A percentile compares a stretch with the other conserved stretches of the same genome.
These are phyloP conservation scores for Nannobrachium achirus DNA, from an alignment of 2,113 vertebrate genomes.

Conservation along the genomic window DNA sequence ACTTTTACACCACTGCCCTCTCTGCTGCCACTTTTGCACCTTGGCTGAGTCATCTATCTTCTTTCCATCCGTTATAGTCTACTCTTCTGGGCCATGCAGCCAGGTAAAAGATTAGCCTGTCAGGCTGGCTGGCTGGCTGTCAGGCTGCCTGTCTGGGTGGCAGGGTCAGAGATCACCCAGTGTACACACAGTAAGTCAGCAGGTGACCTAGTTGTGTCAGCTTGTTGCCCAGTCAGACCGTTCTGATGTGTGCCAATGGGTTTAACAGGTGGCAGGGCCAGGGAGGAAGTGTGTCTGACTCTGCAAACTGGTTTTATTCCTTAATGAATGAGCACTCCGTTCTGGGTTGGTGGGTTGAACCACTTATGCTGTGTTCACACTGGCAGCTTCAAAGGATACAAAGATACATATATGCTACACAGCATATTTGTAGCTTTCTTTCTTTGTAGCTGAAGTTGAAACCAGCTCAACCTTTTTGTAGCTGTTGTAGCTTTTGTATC, in stretches of 20 bases:
- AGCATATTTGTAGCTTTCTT: too few relatives aligned
- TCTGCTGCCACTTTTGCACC: slow-evolving; percentile 15
- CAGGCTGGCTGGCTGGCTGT: too few relatives aligned
- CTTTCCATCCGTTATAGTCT: too few relatives aligned
- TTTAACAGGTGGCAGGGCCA: slow-evolving; percentile 30
- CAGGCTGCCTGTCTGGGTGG: too few relatives aligned
- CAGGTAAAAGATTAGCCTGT: slow-evolving; percentile 68
- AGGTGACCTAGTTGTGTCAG: slow-evolving; percentile 59
- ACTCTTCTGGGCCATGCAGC: not conserved
- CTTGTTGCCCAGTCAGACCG: slow-evolving; percentile 17
- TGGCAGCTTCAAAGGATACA: too few relatives aligned
- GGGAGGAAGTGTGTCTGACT: slow-evolving; percentile 10
- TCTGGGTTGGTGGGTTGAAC: not conserved
- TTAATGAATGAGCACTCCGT: not conserved
- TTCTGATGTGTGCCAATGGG: slow-evolving; percentile 19
- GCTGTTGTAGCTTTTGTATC: too few relatives aligned
- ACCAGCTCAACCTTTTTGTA: too few relatives aligned
- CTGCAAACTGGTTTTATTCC: not conserved
- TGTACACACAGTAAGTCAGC: slow-evolving; percentile 32
- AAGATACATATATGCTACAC: too few relatives aligned
- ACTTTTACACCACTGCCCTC: too few relatives aligned
- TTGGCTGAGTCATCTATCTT: not conserved
- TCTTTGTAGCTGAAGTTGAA: too few relatives aligned
- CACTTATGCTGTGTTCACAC: not conserved
- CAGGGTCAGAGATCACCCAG: slow-evolving; percentile 6